Evolutionary conservation across 2,888 invertebrate genomes (phyloP).

Genomic region (Venustoraphidia nigricollis): DNA sequence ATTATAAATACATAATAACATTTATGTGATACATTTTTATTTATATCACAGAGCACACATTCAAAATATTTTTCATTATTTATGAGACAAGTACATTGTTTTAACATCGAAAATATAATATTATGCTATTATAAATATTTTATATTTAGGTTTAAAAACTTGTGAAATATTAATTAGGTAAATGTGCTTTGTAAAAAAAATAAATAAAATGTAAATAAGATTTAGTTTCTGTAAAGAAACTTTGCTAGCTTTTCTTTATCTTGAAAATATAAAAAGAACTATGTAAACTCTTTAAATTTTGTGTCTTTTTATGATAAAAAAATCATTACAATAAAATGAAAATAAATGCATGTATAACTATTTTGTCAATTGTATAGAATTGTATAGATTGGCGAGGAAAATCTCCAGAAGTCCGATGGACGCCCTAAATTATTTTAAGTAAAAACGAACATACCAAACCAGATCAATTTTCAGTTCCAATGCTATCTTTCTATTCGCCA

Average conservation of each 20-base stretch:
- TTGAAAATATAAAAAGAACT: neutral
- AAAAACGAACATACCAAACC: no score
- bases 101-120: conserved; percentile 1
- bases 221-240: neutral
- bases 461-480: no score
- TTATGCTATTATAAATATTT: neutral
- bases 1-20: conserved; percentile 4
- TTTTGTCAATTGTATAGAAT: no score
- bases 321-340: no score
- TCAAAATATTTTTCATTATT: neutral
- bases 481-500: no score
- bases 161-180: neutral
- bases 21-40: conserved; percentile 1
- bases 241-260: neutral
- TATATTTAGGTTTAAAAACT: neutral
- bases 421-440: no score
- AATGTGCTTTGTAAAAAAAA: neutral
- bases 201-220: neutral
- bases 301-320: no score
- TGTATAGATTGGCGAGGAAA: no score
- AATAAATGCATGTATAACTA: no score
- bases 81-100: conserved; percentile 1
- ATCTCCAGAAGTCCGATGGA: no score
- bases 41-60: conserved; percentile 5
- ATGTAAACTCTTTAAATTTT: no score